phyloP scores from a whole-genome alignment of 2,888 invertebrate species.

The Pycnomerus fuliginosus region DNA sequence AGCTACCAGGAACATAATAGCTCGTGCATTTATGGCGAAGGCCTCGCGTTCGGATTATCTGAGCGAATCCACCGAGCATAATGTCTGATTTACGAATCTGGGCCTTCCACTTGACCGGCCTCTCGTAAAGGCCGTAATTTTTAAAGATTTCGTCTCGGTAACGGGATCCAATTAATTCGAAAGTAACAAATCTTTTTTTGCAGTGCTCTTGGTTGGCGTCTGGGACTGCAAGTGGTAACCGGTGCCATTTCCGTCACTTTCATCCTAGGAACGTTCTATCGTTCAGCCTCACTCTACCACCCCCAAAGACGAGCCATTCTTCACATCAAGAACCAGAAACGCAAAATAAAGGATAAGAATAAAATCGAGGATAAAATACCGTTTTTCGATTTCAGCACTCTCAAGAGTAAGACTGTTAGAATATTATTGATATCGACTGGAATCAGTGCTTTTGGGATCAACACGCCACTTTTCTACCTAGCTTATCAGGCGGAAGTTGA shows the following conservation, averaged over 20 bases:
- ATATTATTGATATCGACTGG: constrained; percentile 79
- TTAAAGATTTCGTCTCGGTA: constrained; percentile 3
- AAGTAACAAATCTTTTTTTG: constrained; percentile 33
- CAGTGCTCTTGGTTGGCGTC: constrained; percentile 78
- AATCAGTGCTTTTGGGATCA: constrained; percentile 78
- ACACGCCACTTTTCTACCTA: constrained; percentile 82
- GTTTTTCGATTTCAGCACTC: constrained; percentile 83
- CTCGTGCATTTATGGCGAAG: constrained; percentile 20
- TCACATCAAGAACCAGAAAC: constrained; percentile 85
- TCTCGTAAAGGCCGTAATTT: constrained; percentile 7
- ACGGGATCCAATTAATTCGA: background rate
- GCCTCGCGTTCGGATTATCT: constrained; percentile 18
- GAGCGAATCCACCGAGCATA: constrained; percentile 8
- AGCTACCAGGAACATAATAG: constrained; percentile 14
- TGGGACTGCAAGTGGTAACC: constrained; percentile 83
- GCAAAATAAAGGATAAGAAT: constrained; percentile 78
- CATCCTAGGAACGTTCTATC: constrained; percentile 82
- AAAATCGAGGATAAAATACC: constrained; percentile 76
- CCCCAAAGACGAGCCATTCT: constrained; percentile 83
- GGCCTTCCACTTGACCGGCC: constrained; percentile 12
- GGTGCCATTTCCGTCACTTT: constrained; percentile 80
- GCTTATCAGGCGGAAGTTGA: constrained; percentile 78
- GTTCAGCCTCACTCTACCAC: constrained; percentile 85
- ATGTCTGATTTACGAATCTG: constrained; percentile 14
- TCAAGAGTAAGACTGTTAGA: constrained; percentile 81